phyloP scores from a whole-genome alignment of 2,888 invertebrate genomes.

The Drosophila sordidapex region DNA sequence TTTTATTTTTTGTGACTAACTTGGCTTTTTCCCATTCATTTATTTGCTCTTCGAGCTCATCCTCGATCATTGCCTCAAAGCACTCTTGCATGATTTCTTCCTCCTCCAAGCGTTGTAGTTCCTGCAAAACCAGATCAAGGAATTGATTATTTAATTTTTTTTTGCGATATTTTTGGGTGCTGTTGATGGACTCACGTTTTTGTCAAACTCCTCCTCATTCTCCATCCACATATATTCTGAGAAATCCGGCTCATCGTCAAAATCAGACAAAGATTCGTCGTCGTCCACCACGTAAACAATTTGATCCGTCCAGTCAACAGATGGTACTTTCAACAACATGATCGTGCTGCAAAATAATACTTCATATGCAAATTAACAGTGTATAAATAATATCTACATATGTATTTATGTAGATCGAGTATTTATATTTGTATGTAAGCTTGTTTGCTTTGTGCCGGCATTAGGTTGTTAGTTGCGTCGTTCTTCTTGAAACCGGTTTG shows the following conservation, averaged over 20 bases:
- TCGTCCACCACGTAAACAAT: constrained; percentile 82
- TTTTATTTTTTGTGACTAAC: constrained; percentile 49
- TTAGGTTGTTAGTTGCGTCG: constrained; percentile 47
- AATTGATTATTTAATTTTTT: not conserved
- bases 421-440: constrained; percentile 12
- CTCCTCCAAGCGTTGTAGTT: constrained; percentile 93
- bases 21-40: constrained; percentile 83
- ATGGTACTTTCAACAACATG: constrained; percentile 84
- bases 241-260: constrained; percentile 88
- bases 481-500: constrained; percentile 65
- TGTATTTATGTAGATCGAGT: not conserved
- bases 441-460: constrained; percentile 43
- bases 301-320: constrained; percentile 84
- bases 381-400: not conserved
- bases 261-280: constrained; percentile 82
- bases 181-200: constrained; percentile 87
- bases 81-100: constrained; percentile 95
- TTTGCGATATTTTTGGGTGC: not conserved
- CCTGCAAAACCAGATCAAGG: constrained; percentile 85
- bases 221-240: constrained; percentile 98
- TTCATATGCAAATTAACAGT: not conserved
- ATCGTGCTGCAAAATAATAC: constrained; percentile 41
- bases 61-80: constrained; percentile 92
- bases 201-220: constrained; percentile 96
- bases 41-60: constrained; percentile 87